phyloP scores from a whole-genome alignment of 2,888 invertebrate species.

The Chaetoderma sp. region DNA sequence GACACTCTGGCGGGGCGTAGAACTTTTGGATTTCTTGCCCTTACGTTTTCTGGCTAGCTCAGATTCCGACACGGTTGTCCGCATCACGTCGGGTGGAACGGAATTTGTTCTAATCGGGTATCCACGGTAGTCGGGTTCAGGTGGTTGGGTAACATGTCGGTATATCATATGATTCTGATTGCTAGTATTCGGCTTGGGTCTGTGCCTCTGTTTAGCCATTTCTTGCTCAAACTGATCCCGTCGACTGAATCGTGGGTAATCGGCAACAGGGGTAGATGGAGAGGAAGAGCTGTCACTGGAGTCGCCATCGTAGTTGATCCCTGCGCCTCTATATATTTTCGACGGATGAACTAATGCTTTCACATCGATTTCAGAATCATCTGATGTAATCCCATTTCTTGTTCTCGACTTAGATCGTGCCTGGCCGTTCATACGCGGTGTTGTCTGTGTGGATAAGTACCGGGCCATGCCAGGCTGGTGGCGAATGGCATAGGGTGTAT shows the following conservation, averaged over 20 bases:
- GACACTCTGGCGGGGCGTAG: constrained; percentile 46
- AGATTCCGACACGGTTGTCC: constrained; percentile 20
- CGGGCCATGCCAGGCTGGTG: background rate
- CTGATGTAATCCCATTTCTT: background rate
- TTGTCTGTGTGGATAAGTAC: constrained; percentile 14
- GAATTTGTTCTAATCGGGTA: constrained; percentile 36
- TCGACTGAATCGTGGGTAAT: constrained; percentile 53
- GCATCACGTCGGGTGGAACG: constrained; percentile 5
- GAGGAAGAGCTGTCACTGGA: constrained; percentile 40
- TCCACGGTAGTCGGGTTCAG: constrained; percentile 34
- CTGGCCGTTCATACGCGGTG: constrained; percentile 8
- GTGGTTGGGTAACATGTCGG: too few species aligned
- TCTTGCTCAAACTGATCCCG: too few species aligned
- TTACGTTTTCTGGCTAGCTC: background rate
- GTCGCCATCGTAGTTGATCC: constrained; percentile 15
- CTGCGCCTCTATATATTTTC: constrained; percentile 9
- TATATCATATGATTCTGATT: too few species aligned
- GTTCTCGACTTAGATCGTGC: constrained; percentile 15
- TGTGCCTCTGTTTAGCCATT: too few species aligned
- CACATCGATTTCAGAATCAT: constrained; percentile 36
- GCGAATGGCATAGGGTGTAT: background rate
- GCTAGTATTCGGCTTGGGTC: too few species aligned
- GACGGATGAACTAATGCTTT: constrained; percentile 30
- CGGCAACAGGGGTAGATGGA: constrained; percentile 56
- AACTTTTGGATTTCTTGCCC: constrained; percentile 1